These are phyloP conservation scores for Donacobius atricapilla DNA, from an alignment of 2,113 vertebrate genomes.

Conservation along the genomic window DNA sequence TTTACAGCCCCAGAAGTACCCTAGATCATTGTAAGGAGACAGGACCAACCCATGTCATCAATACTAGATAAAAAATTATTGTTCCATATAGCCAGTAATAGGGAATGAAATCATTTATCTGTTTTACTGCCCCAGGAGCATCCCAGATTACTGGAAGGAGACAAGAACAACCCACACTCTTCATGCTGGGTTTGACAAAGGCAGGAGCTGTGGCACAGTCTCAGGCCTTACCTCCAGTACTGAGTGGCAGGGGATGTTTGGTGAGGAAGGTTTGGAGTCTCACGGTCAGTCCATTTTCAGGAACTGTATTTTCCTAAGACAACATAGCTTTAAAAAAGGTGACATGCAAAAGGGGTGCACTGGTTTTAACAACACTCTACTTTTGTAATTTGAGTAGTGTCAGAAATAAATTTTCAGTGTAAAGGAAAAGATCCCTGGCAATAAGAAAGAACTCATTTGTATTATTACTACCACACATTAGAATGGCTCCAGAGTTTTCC, in stretches of 20 bases:
- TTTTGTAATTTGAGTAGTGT: neutral
- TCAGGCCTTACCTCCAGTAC: conserved; percentile 74
- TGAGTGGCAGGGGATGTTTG: conserved; percentile 77
- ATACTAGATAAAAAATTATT: neutral
- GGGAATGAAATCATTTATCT: neutral
- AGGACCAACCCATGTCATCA: neutral
- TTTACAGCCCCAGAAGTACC: neutral
- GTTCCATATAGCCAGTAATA: neutral
- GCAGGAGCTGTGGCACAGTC: neutral
- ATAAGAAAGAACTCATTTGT: neutral
- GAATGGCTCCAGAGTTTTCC: neutral
- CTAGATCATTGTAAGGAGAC: neutral
- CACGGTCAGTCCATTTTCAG: conserved; percentile 68
- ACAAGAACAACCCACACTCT: neutral
- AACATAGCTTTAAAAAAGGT: neutral
- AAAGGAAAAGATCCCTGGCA: neutral
- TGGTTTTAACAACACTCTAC: neutral
- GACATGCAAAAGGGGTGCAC: neutral
- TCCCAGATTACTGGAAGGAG: neutral
- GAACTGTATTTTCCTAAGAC: conserved; percentile 37
- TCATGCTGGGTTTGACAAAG: neutral
- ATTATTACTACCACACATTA: neutral
- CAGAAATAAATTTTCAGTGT: neutral
- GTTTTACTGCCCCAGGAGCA: neutral
- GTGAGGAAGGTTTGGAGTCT: conserved; percentile 87